Evolutionary conservation across 2,113 vertebrate genomes (phyloP).

Genomic region (zebrafish (Danio rerio)): GRCz12tu NC_133183.1:44514501-44515000

Average conservation of each 20-base stretch:
- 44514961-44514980: neutral
- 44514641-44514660: conserved; percentile 35
- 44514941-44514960: conserved; percentile 44
- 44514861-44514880: conserved; percentile 39
- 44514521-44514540: conserved; percentile 36
- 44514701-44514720: conserved; percentile 59
- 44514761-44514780: conserved; percentile 58
- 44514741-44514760: conserved; percentile 55
- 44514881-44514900: conserved; percentile 50
- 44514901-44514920: conserved; percentile 46
- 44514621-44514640: conserved; percentile 59
- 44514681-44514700: conserved; percentile 64
- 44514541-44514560: conserved; percentile 23
- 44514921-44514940: conserved; percentile 66
- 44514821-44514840: conserved; percentile 11
- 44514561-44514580: conserved; percentile 9
- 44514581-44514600: conserved; percentile 10
- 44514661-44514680: conserved; percentile 68
- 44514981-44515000: conserved; percentile 20
- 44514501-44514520: conserved; percentile 24
- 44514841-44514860: conserved; percentile 54
- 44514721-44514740: conserved; percentile 55
- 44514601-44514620: conserved; percentile 30
- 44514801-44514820: neutral
- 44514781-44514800: neutral